Evolutionary conservation across 2,888 invertebrate species (phyloP), one percentile per base, ranked within the genome.

Genomic region (Drosophila birchii): DNA sequence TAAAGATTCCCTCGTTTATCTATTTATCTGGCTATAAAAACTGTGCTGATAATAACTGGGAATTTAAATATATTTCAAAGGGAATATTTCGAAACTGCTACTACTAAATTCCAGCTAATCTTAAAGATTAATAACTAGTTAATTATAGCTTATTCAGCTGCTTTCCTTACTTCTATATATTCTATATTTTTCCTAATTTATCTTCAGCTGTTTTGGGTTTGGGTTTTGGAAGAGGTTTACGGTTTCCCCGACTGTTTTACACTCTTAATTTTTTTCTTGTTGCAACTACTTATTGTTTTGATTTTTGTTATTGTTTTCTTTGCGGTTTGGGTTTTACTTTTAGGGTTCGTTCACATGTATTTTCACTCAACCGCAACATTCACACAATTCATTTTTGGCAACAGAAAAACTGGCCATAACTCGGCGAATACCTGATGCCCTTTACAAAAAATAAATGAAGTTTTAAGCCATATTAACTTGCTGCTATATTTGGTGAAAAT

Each of bases 291-390:
- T 26, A 60, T 60, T 59, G 60, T 60, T 61, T 66, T 53, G 47
- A 73, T 66, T 45, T 74, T 64, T 41, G 20, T n/a, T n/a, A 16
- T 5, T 41, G 20, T 51, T 64, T 34, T 51, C 34, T 16, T 51
- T 20, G 9, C n/a, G 51, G 20, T 5, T 49, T 47, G n/a, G 14
- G 44, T 57, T 41, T 58, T 43, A 34, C 18, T 47, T 62, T 47
- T 61, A 55, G 78, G 66, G 80, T 88, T 86, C 88, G 61, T 88
- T 82, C 88, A 87, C 82, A 81, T 69, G 79, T 57, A 61, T 68
- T 81, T 77, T 75, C 86, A 82, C 78, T 72, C 78, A 82, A 85
- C 82, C 81, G 79, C 75, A 75, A 53, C 79, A 76, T 76, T 85
- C 80, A 71, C 83, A 85, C 74, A 57, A 59, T 81, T 79, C 47